A percentile compares a stretch with the other conserved stretches of the same genome.
phyloP scores from a whole-genome alignment of 2,888 invertebrate genomes.

The Embidobia sp. region DNA sequence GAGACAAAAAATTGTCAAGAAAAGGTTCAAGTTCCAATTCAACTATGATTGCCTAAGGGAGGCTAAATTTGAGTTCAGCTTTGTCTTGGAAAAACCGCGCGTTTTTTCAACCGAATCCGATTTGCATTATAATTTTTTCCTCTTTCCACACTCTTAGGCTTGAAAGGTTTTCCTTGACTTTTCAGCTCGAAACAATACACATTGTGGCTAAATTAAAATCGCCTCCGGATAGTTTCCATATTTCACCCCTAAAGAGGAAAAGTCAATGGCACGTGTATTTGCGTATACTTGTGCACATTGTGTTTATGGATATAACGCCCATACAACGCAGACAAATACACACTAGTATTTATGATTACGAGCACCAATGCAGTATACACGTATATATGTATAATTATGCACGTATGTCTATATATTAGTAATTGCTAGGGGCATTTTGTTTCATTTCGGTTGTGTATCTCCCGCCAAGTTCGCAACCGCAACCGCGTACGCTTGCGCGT shows the following conservation, averaged over 20 bases:
- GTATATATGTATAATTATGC: conserved; percentile 1
- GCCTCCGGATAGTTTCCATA: conserved; percentile 80
- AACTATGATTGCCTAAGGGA: conserved; percentile 18
- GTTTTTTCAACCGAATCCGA: conserved; percentile 23
- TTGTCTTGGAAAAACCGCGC: conserved; percentile 5
- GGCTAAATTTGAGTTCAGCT: conserved; percentile 7
- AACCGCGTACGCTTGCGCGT: no score
- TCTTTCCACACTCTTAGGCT: conserved; percentile 5
- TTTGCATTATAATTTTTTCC: conserved; percentile 28
- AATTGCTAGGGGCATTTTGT: conserved; percentile 76
- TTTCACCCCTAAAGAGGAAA: conserved; percentile 70
- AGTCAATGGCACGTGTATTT: conserved; percentile 46
- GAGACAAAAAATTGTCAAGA: conserved; percentile 14
- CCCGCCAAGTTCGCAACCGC: conserved; percentile 64
- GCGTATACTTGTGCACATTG: no score
- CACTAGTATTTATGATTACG: no score
- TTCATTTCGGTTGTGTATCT: conserved; percentile 77
- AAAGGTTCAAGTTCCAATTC: no score
- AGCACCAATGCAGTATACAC: no score
- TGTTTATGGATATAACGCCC: conserved; percentile 10
- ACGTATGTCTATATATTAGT: conserved; percentile 24
- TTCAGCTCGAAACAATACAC: conserved; percentile 78
- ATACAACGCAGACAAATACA: conserved; percentile 33
- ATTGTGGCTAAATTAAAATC: conserved; percentile 81
- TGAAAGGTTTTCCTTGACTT: conserved; percentile 45